These are phyloP conservation scores for Oncorhynchus mykiss DNA, from an alignment of 2,113 vertebrate species.

Conservation along the genomic window DNA sequence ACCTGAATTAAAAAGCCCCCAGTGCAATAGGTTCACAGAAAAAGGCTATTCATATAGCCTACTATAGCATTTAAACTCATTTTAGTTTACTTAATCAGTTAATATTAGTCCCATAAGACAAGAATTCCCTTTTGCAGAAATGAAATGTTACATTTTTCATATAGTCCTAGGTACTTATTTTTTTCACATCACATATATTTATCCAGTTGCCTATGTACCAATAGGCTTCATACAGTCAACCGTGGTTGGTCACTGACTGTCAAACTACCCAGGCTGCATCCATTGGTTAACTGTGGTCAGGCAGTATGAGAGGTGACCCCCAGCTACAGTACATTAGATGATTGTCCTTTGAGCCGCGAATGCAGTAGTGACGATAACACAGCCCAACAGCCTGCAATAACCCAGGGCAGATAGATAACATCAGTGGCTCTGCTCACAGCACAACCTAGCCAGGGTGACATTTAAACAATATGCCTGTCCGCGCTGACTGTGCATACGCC, in stretches of 20 bases:
- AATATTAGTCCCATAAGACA: too few species aligned
- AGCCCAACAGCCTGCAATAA: slow-evolving; percentile 53
- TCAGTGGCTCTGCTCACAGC: slow-evolving; percentile 41
- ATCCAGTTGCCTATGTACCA: too few species aligned
- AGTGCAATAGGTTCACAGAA: too few species aligned
- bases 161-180: too few species aligned
- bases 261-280: background rate
- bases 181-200: too few species aligned
- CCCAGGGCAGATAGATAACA: slow-evolving; percentile 62
- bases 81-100: too few species aligned
- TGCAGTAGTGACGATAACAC: slow-evolving; percentile 1
- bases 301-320: background rate
- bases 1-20: too few species aligned
- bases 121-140: too few species aligned
- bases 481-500: slow-evolving; percentile 55
- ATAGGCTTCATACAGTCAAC: background rate
- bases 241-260: background rate
- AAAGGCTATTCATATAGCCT: too few species aligned
- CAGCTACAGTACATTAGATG: slow-evolving; percentile 24
- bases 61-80: too few species aligned
- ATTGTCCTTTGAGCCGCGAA: slow-evolving; percentile 23
- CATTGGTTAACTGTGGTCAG: slow-evolving; percentile 21
- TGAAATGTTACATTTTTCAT: too few species aligned
- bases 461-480: slow-evolving; percentile 72
- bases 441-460: slow-evolving; percentile 58